Evolutionary conservation across 2,113 vertebrate species (phyloP), one percentile per base, ranked within the genome.

Genomic region (Pagrus major): DNA sequence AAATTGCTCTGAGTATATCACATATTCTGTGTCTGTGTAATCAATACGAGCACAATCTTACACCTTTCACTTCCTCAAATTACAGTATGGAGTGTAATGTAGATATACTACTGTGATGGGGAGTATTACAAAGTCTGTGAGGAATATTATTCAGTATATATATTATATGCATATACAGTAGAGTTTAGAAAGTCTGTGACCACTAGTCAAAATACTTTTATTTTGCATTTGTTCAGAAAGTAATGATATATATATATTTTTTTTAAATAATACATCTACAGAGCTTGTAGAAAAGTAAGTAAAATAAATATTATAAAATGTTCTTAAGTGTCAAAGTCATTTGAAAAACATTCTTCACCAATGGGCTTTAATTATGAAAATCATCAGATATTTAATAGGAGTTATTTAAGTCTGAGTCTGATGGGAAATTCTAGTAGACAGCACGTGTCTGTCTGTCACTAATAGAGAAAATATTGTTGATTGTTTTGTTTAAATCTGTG

Each of bases 401-500:
- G n/a, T n/a, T n/a, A n/a, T n/a, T 74, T 18, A 21, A 58, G 25
- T 41, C 12, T 16, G 39, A 18, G 27, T 10, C 5, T 59, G 33
- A 11, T 41, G 11, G 21, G 10, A 35, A 4, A 9, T 9, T 35
- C 35, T 9, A 6, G 23, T 54, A 27, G 16, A 56, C 5, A 14
- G 16, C 37, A 1, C 33, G 9, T 85, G 46, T 64, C 4, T n/a
- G 4, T 56, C 65, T 37, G 12, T 23, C 63, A 49, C 52, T 75
- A 56, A 81, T 20, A 46, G 51, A 71, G 41, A 46, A 51, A 71
- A 76, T 56, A 0, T 29, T 81, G 52, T 82, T 84, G 3, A n/a
- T n/a, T n/a, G n/a, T n/a, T n/a, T n/a, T n/a, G n/a, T n/a, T n/a
- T n/a, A n/a, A n/a, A n/a, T n/a, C n/a, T n/a, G n/a, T n/a, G n/a